A percentile compares a stretch with the other conserved stretches of the same genome.
These are phyloP conservation scores for Oxyura jamaicensis DNA, from an alignment of 2,113 vertebrate genomes.

Conservation along the genomic window DNA sequence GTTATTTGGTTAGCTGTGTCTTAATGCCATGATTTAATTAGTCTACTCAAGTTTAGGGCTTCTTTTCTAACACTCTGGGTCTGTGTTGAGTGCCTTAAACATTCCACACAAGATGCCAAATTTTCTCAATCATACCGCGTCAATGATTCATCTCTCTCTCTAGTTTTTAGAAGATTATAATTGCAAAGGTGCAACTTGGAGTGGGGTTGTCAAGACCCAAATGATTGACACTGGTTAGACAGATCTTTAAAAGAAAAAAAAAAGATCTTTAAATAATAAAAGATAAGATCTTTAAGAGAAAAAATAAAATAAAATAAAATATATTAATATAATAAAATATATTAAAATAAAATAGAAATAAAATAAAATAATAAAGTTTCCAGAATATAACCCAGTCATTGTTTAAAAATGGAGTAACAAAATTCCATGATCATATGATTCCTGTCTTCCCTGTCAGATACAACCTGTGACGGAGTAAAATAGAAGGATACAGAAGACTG, in stretches of 20 bases:
- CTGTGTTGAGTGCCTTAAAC: background rate
- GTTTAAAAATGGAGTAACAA: background rate
- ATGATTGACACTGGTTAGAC: rapidly evolving
- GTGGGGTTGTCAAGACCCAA: background rate
- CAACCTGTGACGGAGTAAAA: background rate
- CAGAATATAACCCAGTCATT: background rate
- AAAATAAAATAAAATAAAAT: background rate
- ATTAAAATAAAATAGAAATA: no score
- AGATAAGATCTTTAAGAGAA: background rate
- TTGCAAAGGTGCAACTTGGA: background rate
- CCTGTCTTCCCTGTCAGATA: background rate
- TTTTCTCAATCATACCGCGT: background rate
- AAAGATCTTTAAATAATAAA: background rate
- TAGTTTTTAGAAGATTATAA: background rate
- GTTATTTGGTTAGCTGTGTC: background rate
- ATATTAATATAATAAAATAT: background rate
- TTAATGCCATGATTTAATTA: background rate
- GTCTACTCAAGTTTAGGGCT: background rate
- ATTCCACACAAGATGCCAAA: background rate
- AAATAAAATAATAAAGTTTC: background rate
- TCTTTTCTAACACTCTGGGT: background rate
- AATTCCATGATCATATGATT: background rate
- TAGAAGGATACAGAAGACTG: rapidly evolving
- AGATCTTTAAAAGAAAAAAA: background rate
- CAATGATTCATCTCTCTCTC: rapidly evolving